Evolutionary conservation across 1,140 invertebrate species (phyloP), one percentile per base, ranked within the genome.

Genomic region (Littorina saxatilis): DNA sequence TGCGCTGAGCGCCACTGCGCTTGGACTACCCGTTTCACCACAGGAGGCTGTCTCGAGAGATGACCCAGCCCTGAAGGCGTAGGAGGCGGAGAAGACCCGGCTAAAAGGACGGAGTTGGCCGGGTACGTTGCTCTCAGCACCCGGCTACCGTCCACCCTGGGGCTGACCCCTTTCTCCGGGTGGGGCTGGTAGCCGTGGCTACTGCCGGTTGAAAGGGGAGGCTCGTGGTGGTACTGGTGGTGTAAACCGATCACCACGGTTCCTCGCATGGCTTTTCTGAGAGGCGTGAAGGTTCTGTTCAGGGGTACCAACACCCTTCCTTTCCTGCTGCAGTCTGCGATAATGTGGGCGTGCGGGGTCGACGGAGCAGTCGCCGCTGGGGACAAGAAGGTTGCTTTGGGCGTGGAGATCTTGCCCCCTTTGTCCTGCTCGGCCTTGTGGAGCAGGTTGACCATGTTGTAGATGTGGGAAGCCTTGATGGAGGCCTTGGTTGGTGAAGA

Each of bases 111-210:
- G 1, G 68, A 40, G n/a, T 27, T 2, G 52, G 76, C 76, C 2
- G 76, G 76, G 55, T 63, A 58, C 55, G 76, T 78, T 15, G 76
- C 76, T 63, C 76, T 2, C 55, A 78, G 50, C 5, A 78, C 32
- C 11, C 55, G 39, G 39, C 37, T 43, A 2, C 70, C 37, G 3
- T 73, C 70, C n/a, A n/a, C 23, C 13, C 37, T 20, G 17, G 1
- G 37, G 23, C 70, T 40, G 35, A 27, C 40, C 11, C 7, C 37
- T 2, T 2, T 1, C 7, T 32, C 2, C 0, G 23, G 37, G 0
- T 32, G 4, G 1, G 40, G 40, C 43, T 5, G 43, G 43, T 47
- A 17, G 43, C 43, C 43, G 43, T 5, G 17, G 37, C 66, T 7
- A 39, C 35, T 43, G 35, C 37, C 35, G 23, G 70, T 0, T 35